Evolutionary conservation across 2,797 vertebrate species (phyloP).

Genomic region (Microctenopoma steveboyesi): DNA sequence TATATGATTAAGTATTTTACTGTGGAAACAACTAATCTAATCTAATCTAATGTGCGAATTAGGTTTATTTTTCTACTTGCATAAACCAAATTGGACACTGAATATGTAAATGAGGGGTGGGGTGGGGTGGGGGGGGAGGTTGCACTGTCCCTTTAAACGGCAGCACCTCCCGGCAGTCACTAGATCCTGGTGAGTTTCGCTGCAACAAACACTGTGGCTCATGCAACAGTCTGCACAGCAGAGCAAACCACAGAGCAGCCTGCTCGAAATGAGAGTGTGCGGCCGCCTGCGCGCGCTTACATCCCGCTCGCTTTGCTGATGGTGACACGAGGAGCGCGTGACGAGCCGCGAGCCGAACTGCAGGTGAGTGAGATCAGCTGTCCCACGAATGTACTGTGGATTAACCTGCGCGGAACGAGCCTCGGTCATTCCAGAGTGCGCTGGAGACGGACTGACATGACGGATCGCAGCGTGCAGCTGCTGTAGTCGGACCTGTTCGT

Average conservation of each 20-base stretch:
- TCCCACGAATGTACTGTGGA: neutral
- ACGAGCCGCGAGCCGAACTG: constrained; percentile 26
- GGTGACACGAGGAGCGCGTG: constrained; percentile 14
- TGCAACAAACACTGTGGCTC: constrained; percentile 59
- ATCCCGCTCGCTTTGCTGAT: constrained; percentile 11
- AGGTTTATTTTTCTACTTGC: too few species aligned
- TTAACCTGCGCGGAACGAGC: neutral
- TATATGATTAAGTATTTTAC: too few species aligned
- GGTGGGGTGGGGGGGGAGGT: neutral
- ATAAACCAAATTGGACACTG: neutral
- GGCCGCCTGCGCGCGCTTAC: neutral
- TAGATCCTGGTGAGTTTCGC: constrained; percentile 64
- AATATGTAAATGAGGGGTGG: constrained; percentile 16
- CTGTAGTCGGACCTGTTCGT: neutral
- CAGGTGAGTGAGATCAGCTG: constrained; percentile 56
- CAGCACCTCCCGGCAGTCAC: constrained; percentile 69
- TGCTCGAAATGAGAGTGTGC: constrained; percentile 35
- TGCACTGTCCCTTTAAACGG: constrained; percentile 84
- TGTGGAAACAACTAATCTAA: too few species aligned
- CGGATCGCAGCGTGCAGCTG: fast-evolving
- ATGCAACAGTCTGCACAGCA: constrained; percentile 36
- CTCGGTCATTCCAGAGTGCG: neutral
- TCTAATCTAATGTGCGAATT: too few species aligned
- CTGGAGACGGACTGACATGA: neutral
- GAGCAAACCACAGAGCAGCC: constrained; percentile 20